Evolutionary conservation across 1,140 invertebrate species (phyloP), one percentile per base, ranked within the genome.

Genomic region (Conus betulinus): DNA sequence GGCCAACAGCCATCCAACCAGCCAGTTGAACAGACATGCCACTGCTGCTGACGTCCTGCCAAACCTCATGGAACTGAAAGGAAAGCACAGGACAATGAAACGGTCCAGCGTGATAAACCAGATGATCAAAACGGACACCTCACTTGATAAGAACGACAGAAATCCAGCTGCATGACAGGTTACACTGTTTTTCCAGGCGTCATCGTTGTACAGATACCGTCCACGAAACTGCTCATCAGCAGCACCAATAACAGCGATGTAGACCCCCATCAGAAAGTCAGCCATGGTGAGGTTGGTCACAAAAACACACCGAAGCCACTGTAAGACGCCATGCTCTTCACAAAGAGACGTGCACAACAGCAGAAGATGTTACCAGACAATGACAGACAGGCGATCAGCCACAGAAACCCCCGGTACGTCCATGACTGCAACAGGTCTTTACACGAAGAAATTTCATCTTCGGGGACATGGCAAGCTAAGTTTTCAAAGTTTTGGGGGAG

Each of bases 401-500:
- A 39, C 3, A 39, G 39, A 39, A 39, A 39, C 39, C 39, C 39
- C 0, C 39, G 39, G 39, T 39, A 39, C 39, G 39, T 39, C 39
- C 86, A 71, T n/a, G 88, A 87, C 27, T 81, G 74, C 39, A 93
- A 85, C 55, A 93, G 67, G 52, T 93, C 88, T 17, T 87, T 82
- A 79, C 92, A 93, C 1, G 92, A 93, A 7, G 92, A 93, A 74
- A 93, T 88, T 81, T 90, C 89, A 55, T 89, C 83, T 15, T 85
- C 39, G 6, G 89, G 89, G n/a, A 86, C 89, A 67, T 78, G 63
- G 71, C 89, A 89, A 8, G 7, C 52, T 13, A 13, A 10, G 8
- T 0, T 51, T 23, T 88, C 25, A 25, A 91, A 88, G 20, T 71
- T 27, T 4, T 63, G 13, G 25, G 90, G 90, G 82, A 89, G 89